Base-by-base conservation (phyloP, 1,140 invertebrate genomes). In the Caenorhabditis briggsae region DNA sequence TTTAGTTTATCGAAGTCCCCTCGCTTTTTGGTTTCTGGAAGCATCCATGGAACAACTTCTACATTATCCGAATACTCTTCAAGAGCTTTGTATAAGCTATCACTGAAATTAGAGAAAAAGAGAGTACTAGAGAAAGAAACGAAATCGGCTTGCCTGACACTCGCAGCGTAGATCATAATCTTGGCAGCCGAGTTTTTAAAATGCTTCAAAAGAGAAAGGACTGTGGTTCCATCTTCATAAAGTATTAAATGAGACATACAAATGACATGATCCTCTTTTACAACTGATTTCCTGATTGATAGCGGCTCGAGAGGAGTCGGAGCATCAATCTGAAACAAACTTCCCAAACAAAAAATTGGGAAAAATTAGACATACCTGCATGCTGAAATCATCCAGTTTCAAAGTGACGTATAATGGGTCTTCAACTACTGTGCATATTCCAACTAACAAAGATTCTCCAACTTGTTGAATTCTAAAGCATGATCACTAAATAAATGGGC, bases 241-340 rank as follows among this genome's bases (percentile, higher is more conserved):
- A 74, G 65, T 18, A 74, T 41, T 23, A 74, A 74, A 74, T 74
- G 65, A 5, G 65, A 74, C 65, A 74, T 74, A 74, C 65, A 74
- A 12, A 74, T 74, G 46, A 48, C 65, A 74, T 74, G 65, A 74
- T 74, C 65, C 41, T 74, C 65, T n/a, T 74, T 74, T 9, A 74
- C 65, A 46, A 74, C 9, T 46, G 65, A 74, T 11, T 48, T 43
- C 9, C 23, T 48, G 6, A 74, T 74, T 9, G 65, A 74, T 5
- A 48, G 41, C 0, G 18, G 43, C n/a, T 74, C 65, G 18, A 74
- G 65, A 33, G 65, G 65, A 46, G 41, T 74, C 46, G 65, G 65
- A n/a, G 65, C 65, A n/a, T 74, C 65, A 18, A 74, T 74, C 65
- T 74, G 43, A 46, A 74, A 74, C 1, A 25, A 64, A 33, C 6